These are phyloP conservation scores for Pseudomyrmex cubaensis DNA, from an alignment of 1,140 invertebrate genomes.

Conservation along the genomic window DNA sequence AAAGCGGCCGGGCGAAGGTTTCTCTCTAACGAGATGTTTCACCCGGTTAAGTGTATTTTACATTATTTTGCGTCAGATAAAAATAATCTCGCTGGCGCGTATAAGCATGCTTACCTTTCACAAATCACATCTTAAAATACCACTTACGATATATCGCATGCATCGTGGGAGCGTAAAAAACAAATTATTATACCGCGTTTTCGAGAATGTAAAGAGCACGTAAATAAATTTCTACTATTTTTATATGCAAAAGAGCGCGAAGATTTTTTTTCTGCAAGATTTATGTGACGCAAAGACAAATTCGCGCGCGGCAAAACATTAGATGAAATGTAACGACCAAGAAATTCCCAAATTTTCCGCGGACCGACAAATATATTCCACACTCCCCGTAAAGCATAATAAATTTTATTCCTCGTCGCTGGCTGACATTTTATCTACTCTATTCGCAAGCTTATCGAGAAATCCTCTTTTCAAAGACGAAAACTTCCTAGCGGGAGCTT, in stretches of 20 bases:
- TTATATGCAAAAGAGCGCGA: neutral
- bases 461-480: conserved; percentile 16
- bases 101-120: conserved; percentile 11
- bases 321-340: neutral
- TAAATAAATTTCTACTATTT: conserved; percentile 12
- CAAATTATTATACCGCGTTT: conserved; percentile 17
- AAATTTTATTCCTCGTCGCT: conserved; percentile 17
- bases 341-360: conserved; percentile 10
- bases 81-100: neutral
- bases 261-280: conserved; percentile 4
- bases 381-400: conserved; percentile 37
- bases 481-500: neutral
- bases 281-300: conserved; percentile 34
- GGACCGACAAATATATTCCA: neutral
- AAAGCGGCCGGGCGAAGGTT: conserved; percentile 31
- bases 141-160: conserved; percentile 6
- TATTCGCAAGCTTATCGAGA: neutral
- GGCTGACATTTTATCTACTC: conserved; percentile 33
- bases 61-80: conserved; percentile 1
- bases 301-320: conserved; percentile 12
- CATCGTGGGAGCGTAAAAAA: conserved; percentile 7
- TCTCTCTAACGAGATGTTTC: conserved; percentile 43
- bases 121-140: conserved; percentile 28
- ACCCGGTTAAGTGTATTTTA: conserved; percentile 16
- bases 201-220: conserved; percentile 16